phyloP scores from a whole-genome alignment of 2,888 invertebrate species.

The Synanthedon andrenaeformis region DNA sequence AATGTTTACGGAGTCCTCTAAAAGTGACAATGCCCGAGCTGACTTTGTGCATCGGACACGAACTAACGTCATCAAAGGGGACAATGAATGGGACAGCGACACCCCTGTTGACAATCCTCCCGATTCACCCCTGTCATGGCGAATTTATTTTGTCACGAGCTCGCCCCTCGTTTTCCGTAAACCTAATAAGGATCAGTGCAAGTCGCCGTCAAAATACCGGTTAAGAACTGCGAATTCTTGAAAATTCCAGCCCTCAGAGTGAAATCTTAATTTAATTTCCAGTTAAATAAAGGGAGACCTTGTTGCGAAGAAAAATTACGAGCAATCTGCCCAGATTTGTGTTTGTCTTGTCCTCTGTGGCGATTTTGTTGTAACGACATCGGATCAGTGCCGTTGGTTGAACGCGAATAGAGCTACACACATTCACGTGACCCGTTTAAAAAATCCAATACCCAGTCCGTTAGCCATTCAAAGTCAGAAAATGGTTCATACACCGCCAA shows the following conservation, averaged over 20 bases:
- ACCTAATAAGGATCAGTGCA: conserved; percentile 52
- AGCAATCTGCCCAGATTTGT: conserved; percentile 8
- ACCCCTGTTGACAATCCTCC: conserved; percentile 9
- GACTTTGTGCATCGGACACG: conserved; percentile 49
- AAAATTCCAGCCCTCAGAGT: conserved; percentile 22
- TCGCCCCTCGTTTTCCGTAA: conserved; percentile 29
- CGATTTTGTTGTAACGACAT: background rate
- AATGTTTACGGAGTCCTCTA: conserved; percentile 29
- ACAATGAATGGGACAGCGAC: conserved; percentile 1
- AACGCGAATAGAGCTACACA: conserved; percentile 8
- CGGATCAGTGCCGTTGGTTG: background rate
- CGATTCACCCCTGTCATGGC: conserved; percentile 24
- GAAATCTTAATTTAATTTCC: conserved; percentile 50
- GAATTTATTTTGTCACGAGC: conserved; percentile 33
- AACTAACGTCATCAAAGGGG: conserved; percentile 41
- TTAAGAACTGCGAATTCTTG: conserved; percentile 29
- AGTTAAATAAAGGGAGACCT: conserved; percentile 29
- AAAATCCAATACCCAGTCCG: conserved; percentile 4
- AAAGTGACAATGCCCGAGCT: conserved; percentile 28
- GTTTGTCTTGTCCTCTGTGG: conserved; percentile 13
- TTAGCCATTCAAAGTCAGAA: conserved; percentile 3
- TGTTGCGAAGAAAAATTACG: conserved; percentile 27
- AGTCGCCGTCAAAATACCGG: conserved; percentile 24
- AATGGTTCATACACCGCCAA: conserved; percentile 24
- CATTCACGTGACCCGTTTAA: conserved; percentile 23